Evolutionary conservation across 2,888 invertebrate species (phyloP).

Genomic region (Dasypogon diadema): DNA sequence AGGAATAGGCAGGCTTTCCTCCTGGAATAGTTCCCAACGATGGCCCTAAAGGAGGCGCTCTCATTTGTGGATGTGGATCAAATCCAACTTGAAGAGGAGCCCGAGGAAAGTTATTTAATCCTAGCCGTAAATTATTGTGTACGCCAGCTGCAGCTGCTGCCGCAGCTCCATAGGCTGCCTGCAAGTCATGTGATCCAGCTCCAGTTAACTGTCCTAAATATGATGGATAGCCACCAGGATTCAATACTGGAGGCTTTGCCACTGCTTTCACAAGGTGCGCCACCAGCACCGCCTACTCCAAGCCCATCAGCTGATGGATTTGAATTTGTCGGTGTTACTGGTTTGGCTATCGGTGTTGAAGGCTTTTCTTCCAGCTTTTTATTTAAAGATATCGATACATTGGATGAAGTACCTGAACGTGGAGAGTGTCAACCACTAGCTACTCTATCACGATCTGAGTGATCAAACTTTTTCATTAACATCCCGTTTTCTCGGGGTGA

Average conservation of each 20-base stretch:
- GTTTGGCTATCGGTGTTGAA: slow-evolving; percentile 90
- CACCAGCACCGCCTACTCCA: slow-evolving; percentile 62
- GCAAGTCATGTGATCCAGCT: slow-evolving; percentile 74
- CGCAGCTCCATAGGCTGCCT: slow-evolving; percentile 68
- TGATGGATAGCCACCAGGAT: slow-evolving; percentile 72
- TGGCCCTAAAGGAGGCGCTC: slow-evolving; percentile 67
- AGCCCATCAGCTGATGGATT: slow-evolving; percentile 71
- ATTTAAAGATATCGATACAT: slow-evolving; percentile 88
- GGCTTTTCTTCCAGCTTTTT: slow-evolving; percentile 91
- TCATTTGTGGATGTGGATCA: slow-evolving; percentile 77
- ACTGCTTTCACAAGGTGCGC: slow-evolving; percentile 57
- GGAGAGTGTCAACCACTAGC: slow-evolving; percentile 63
- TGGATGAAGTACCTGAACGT: slow-evolving; percentile 87
- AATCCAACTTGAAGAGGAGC: slow-evolving; percentile 76
- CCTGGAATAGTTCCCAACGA: slow-evolving; percentile 78
- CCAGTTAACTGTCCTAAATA: slow-evolving; percentile 71
- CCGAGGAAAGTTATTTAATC: slow-evolving; percentile 76
- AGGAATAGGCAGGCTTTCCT: slow-evolving; percentile 92
- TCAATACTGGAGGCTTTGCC: slow-evolving; percentile 58
- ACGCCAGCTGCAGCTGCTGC: slow-evolving; percentile 71
- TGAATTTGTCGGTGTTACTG: slow-evolving; percentile 84
- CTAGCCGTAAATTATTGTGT: slow-evolving; percentile 75
- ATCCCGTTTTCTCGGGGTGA: slow-evolving; percentile 90
- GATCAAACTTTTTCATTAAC: slow-evolving; percentile 65
- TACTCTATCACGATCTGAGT: slow-evolving; percentile 60